Evolutionary conservation across 35 echinoderm and acorn worm genomes (phyloP), one percentile per base, ranked within the genome.

Genomic region (Stichopus chloronotus): DNA sequence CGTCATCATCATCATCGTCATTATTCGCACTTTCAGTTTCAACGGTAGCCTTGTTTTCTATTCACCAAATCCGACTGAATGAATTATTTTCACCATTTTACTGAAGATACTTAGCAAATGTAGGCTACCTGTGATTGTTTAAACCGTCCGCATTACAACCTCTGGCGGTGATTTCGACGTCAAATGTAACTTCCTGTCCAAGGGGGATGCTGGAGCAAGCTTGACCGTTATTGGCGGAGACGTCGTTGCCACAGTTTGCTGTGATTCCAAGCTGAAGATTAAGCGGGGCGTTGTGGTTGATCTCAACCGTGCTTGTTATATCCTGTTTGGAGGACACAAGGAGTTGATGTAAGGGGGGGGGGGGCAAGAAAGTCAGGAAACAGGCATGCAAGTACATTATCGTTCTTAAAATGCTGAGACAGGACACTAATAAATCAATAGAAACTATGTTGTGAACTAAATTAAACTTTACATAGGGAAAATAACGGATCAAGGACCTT

Each of bases 111-210:
- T 43, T 43, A 43, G 30, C 30, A 43, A 43, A 43, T 43, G 30
- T 43, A 22, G 23, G 23, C 23, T 23, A 83, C 80, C 80, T 83
- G 14, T 12, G 52, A 83, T 83, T 83, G n/a, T 24, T 55, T 43
- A 52, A 24, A 14, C 79, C 25, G 9, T 83, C 82, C 69, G 69
- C 17, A 9, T 58, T 23, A 17, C 82, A 85, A n/a, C 55, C 14
- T 85, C 5, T 57, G 17, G 82, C 82, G 6, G 53, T 85, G 9
- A 85, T 59, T 20, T 85, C 82, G 25, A 85, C 20, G 8, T 85
- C 82, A 55, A 85, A 85, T 9, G 82, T 20, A 58, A 85, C 82
- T 58, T 85, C 82, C 8, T 17, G 54, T 58, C 82, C 82, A 12
- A 85, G 52, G 10, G 3, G 19, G 8, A 85, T 85, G 8, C 52